Conservation (phyloP, 2,113 vertebrate species). For the Pollimyrus isidori region DNA sequence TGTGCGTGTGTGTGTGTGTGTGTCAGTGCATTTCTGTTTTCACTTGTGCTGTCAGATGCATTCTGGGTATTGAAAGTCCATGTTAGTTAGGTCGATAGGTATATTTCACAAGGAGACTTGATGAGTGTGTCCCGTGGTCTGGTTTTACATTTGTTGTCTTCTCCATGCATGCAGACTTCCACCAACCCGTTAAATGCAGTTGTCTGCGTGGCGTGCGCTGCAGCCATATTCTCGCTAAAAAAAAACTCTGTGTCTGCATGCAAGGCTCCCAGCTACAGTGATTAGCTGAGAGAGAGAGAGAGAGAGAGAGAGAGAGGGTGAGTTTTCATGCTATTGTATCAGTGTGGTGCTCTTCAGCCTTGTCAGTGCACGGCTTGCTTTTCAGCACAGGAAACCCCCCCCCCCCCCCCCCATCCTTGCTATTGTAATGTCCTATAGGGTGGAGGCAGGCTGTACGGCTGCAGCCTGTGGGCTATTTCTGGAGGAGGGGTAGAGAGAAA, state of each 20-base stretch:
- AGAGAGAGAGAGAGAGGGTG: not conserved
- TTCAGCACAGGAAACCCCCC: conserved; percentile 52
- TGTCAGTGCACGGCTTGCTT: not conserved
- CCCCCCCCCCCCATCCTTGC: conserved; percentile 32
- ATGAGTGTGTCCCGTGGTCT: not conserved
- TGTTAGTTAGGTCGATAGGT: not conserved
- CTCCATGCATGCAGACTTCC: not conserved
- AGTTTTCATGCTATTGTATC: conserved; percentile 30
- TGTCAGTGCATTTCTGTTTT: not conserved
- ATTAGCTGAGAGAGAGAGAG: not conserved
- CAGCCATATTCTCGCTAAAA: not conserved
- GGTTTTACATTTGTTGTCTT: not conserved
- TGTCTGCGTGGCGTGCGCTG: not conserved
- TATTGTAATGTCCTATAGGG: conserved; percentile 50
- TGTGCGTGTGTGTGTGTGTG: too few relatives aligned
- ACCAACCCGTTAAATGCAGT: not conserved
- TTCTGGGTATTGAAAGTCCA: not conserved
- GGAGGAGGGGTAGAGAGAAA: conserved; percentile 48
- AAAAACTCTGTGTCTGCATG: not conserved
- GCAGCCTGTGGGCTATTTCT: conserved; percentile 49
- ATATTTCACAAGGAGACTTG: not conserved
- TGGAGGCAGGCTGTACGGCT: conserved; percentile 42
- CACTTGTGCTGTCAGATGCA: not conserved
- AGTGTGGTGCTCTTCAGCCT: conserved; percentile 31
- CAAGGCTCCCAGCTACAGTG: not conserved